These are phyloP conservation scores for Noctua pronuba DNA, from an alignment of 2,888 invertebrate genomes.

Conservation along the genomic window DNA sequence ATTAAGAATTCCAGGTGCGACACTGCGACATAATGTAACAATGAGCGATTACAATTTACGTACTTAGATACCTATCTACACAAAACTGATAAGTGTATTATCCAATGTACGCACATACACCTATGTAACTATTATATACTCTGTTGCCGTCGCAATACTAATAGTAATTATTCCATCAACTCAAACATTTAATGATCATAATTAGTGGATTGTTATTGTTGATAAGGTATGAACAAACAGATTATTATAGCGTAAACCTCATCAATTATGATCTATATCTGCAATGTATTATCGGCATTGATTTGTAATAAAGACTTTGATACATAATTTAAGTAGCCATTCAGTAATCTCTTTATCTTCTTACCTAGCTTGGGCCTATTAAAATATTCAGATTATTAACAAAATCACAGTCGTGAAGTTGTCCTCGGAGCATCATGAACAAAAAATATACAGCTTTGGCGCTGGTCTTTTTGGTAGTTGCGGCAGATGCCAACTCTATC, in stretches of 20 bases:
- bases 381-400: conserved; percentile 55
- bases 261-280: conserved; percentile 78
- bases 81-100: conserved; percentile 18
- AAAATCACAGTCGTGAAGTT: conserved; percentile 61
- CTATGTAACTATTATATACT: not conserved
- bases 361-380: conserved; percentile 69
- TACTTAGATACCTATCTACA: not conserved
- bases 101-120: conserved; percentile 3
- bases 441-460: conserved; percentile 76
- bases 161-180: conserved; percentile 35
- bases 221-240: conserved; percentile 54
- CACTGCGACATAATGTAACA: conserved; percentile 28
- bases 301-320: conserved; percentile 72
- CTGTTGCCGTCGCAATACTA: conserved; percentile 12
- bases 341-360: conserved; percentile 71
- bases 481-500: conserved; percentile 76
- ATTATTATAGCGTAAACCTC: conserved; percentile 69
- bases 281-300: conserved; percentile 70
- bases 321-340: conserved; percentile 63
- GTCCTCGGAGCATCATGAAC: conserved; percentile 72
- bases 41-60: conserved; percentile 24
- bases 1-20: conserved; percentile 19
- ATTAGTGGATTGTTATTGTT: conserved; percentile 45
- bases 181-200: conserved; percentile 16
- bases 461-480: conserved; percentile 75